Conservation (phyloP, 2,888 invertebrate species). For the Belgica antarctica region DNA sequence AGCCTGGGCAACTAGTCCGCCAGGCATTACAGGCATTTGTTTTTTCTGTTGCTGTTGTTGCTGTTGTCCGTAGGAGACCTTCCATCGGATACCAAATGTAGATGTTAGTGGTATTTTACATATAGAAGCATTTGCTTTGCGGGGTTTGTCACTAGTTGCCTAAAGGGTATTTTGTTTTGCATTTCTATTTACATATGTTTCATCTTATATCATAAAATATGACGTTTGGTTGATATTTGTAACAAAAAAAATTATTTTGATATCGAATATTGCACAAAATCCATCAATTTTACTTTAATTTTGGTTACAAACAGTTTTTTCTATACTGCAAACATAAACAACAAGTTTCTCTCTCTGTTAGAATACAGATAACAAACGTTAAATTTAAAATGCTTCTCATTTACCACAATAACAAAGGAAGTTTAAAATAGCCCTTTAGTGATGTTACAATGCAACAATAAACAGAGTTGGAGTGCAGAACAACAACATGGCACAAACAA, state of each 20-base stretch:
- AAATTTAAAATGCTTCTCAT: too few species aligned
- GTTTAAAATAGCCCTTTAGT: too few species aligned
- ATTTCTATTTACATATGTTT: slow-evolving; percentile 44
- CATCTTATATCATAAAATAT: slow-evolving; percentile 35
- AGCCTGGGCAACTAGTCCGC: slow-evolving; percentile 54
- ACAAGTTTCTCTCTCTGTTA: too few species aligned
- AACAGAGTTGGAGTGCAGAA: too few species aligned
- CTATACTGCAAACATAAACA: slow-evolving; percentile 3
- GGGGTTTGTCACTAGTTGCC: slow-evolving; percentile 44
- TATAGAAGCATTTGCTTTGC: slow-evolving; percentile 43
- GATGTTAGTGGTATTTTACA: slow-evolving; percentile 44
- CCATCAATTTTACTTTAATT: neutral
- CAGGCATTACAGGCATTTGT: slow-evolving; percentile 37
- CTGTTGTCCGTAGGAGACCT: slow-evolving; percentile 42
- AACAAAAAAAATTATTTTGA: too few species aligned
- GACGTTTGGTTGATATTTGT: slow-evolving; percentile 1
- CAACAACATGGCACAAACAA: too few species aligned
- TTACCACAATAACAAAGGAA: too few species aligned
- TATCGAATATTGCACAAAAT: neutral
- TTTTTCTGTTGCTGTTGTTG: slow-evolving; percentile 41
- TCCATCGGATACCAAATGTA: slow-evolving; percentile 44
- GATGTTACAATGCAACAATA: too few species aligned
- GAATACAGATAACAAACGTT: too few species aligned
- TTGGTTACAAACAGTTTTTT: too few species aligned
- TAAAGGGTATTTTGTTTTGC: slow-evolving; percentile 44